These are phyloP conservation scores for Papilio glaucus DNA, from an alignment of 1,140 invertebrate species.

Conservation along the genomic window DNA sequence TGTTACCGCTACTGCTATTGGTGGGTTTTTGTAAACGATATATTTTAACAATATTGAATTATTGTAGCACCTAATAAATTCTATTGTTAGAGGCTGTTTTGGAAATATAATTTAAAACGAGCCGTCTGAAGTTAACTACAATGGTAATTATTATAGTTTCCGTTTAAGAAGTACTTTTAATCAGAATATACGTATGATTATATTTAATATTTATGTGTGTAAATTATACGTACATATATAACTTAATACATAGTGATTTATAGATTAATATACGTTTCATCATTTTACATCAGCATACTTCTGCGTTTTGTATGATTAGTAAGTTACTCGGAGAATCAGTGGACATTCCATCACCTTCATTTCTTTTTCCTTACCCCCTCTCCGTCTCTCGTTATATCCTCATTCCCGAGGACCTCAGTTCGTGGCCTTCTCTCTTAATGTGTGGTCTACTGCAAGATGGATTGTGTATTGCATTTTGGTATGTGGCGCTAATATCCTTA, in stretches of 20 bases:
- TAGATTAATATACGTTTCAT: not conserved
- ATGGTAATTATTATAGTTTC: not conserved
- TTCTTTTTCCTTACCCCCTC: no score
- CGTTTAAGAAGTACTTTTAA: not conserved
- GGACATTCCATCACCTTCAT: no score
- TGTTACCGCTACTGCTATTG: not conserved
- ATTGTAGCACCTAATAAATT: not conserved
- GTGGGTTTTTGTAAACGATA: not conserved
- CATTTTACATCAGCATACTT: no score
- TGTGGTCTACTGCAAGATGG: no score
- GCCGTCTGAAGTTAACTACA: not conserved
- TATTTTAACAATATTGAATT: not conserved
- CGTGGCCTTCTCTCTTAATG: no score
- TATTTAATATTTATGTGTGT: not conserved
- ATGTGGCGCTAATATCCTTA: no score
- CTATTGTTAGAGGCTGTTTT: not conserved
- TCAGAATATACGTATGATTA: not conserved
- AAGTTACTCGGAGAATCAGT: no score
- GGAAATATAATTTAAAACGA: not conserved
- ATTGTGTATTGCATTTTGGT: no score
- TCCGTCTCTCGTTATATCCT: no score
- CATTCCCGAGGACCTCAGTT: no score
- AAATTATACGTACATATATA: not conserved
- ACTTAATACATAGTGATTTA: not conserved
- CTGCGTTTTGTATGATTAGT: no score